Evolutionary conservation across 2,113 vertebrate species (phyloP).

Genomic region (Stigmatopora argus): DNA sequence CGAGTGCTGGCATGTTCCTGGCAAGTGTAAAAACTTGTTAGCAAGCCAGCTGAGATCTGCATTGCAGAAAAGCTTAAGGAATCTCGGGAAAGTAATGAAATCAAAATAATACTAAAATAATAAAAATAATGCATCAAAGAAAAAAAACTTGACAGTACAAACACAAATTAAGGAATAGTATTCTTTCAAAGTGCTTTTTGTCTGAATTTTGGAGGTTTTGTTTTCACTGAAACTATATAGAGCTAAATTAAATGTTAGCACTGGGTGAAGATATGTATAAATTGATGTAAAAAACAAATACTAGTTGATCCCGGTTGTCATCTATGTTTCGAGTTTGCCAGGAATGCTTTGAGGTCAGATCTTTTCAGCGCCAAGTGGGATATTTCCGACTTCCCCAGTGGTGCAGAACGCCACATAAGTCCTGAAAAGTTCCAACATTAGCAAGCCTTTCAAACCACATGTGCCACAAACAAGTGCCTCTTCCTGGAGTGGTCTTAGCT

Average conservation of each 20-base stretch:
- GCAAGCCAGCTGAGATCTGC: not conserved
- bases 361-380: not conserved
- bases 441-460: conserved; percentile 6
- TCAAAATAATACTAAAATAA: too few relatives aligned
- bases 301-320: not conserved
- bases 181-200: not conserved
- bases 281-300: not conserved
- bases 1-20: conserved; percentile 10
- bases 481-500: not conserved
- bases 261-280: not conserved
- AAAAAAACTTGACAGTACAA: not conserved
- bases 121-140: not conserved
- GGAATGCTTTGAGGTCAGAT: not conserved
- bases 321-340: conserved; percentile 1
- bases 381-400: not conserved
- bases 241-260: not conserved
- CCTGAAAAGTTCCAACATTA: conserved; percentile 3
- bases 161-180: not conserved
- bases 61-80: not conserved
- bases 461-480: not conserved
- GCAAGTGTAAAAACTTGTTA: not conserved
- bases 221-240: not conserved
- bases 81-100: too few relatives aligned
- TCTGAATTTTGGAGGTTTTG: not conserved
- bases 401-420: not conserved